These are phyloP conservation scores for Hippopotamyrus pictus DNA, from an alignment of 2,797 vertebrate genomes.

Conservation along the genomic window DNA sequence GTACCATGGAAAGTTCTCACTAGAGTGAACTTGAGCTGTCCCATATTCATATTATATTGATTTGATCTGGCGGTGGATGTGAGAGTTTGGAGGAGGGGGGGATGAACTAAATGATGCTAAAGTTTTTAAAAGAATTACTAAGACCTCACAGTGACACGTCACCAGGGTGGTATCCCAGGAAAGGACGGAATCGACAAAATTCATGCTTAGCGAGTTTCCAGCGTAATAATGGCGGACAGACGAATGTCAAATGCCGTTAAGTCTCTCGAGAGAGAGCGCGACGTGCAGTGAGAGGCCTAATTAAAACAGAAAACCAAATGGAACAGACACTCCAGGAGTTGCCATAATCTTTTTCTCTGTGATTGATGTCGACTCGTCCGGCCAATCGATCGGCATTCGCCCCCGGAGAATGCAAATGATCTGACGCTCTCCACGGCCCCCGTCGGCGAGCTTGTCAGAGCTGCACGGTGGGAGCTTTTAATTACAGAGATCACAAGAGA, in stretches of 20 bases:
- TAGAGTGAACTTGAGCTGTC: neutral
- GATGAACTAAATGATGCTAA: neutral
- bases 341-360: neutral
- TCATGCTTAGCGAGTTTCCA: neutral
- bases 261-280: neutral
- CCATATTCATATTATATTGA: neutral
- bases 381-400: neutral
- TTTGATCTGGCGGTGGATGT: neutral
- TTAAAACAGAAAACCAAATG: conserved; percentile 7
- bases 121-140: neutral
- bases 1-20: neutral
- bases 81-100: neutral
- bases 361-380: conserved; percentile 12
- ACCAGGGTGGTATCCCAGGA: neutral
- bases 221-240: neutral
- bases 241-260: neutral
- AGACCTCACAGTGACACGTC: neutral
- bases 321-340: neutral
- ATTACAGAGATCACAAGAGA: conserved; percentile 2
- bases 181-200: neutral
- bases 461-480: neutral
- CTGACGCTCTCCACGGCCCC: neutral
- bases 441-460: neutral
- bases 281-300: neutral
- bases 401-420: neutral